Percentiles rank a stretch among this genome's conserved stretches.
Evolutionary conservation across 2,888 invertebrate genomes (phyloP).

Genomic region (Amblyjoppa proteus): DNA sequence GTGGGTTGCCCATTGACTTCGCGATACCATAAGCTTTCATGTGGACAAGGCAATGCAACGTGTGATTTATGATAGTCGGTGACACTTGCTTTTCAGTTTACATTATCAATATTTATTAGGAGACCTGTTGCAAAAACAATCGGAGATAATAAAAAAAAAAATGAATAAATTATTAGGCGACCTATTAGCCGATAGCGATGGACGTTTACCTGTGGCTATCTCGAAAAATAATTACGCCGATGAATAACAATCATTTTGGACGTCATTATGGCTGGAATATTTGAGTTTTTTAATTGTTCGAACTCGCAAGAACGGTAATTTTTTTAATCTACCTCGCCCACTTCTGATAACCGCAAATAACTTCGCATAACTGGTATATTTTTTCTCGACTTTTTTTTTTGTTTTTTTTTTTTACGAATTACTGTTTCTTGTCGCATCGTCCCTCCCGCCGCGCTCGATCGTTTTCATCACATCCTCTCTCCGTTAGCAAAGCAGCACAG

Average conservation of each 20-base stretch:
- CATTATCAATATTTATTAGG: neutral
- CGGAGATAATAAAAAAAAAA: neutral
- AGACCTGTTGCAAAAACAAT: slow-evolving; percentile 2
- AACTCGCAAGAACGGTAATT: slow-evolving; percentile 7
- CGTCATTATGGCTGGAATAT: slow-evolving; percentile 74
- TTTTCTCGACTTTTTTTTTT: slow-evolving; percentile 6
- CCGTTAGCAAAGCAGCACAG: slow-evolving; percentile 68
- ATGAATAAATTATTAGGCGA: slow-evolving; percentile 8
- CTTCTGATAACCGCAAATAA: slow-evolving; percentile 22
- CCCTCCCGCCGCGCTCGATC: slow-evolving; percentile 38
- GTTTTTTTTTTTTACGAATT: slow-evolving; percentile 61
- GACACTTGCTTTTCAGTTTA: neutral
- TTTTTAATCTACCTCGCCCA: slow-evolving; percentile 9
- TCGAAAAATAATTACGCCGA: neutral
- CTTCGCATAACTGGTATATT: neutral
- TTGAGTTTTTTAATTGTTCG: slow-evolving; percentile 41
- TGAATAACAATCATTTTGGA: slow-evolving; percentile 64
- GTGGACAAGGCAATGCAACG: neutral
- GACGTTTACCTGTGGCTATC: neutral
- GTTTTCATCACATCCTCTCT: slow-evolving; percentile 38
- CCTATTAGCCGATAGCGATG: slow-evolving; percentile 11
- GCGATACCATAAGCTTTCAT: neutral
- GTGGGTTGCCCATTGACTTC: neutral
- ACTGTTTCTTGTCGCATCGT: slow-evolving; percentile 42
- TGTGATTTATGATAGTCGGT: neutral